Conservation (phyloP, 2,797 vertebrate genomes). For the Otolemur crassicaudatus region DNA sequence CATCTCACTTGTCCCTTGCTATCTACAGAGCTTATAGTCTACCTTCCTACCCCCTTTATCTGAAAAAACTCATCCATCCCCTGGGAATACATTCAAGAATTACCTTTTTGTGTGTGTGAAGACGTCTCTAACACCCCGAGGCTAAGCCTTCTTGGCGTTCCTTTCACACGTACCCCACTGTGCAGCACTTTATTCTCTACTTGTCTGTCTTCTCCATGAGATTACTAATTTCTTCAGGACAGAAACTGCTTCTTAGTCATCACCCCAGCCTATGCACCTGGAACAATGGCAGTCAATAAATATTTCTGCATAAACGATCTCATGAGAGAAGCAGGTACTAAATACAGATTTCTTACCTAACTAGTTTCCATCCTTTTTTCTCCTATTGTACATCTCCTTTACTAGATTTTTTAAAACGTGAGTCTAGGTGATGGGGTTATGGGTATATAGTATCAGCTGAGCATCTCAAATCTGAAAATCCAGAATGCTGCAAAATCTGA, state of each 20-base stretch:
- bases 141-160: not conserved
- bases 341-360: conserved; percentile 10
- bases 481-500: not conserved
- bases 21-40: not conserved
- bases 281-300: not conserved
- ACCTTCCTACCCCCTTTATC: not conserved
- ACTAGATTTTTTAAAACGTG: not conserved
- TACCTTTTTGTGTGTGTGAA: not conserved
- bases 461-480: not conserved
- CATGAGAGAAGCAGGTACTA: not conserved
- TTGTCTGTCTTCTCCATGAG: not conserved
- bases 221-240: not conserved
- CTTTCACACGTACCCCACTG: not conserved
- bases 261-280: not conserved
- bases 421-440: conserved; percentile 11
- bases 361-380: not conserved
- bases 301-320: not conserved
- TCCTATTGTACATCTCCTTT: not conserved
- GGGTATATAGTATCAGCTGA: not conserved
- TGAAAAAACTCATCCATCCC: not conserved
- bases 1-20: not conserved
- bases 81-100: not conserved
- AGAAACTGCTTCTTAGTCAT: not conserved
- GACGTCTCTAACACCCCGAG: not conserved
- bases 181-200: not conserved